Evolutionary conservation across 2,113 vertebrate genomes (phyloP).

Genomic region (Hirundichthys speculiger): DNA sequence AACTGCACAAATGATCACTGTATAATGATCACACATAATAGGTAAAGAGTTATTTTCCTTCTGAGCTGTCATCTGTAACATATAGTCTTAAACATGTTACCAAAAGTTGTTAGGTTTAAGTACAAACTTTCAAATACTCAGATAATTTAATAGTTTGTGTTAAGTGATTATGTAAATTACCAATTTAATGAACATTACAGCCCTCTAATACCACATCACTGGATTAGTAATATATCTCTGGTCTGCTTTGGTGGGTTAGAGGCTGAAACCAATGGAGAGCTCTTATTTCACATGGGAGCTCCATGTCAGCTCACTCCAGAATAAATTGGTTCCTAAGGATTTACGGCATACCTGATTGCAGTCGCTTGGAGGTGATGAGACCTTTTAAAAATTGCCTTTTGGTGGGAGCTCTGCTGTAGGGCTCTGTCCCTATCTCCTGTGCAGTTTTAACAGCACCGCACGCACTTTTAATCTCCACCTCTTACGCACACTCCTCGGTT

Average conservation of each 20-base stretch:
- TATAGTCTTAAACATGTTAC: background rate
- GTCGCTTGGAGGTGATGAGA: conserved; percentile 54
- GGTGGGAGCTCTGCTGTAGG: conserved; percentile 34
- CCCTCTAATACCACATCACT: background rate
- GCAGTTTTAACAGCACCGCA: conserved; percentile 34
- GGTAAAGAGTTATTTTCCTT: background rate
- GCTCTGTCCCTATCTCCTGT: conserved; percentile 17
- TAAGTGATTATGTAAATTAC: too few relatives aligned
- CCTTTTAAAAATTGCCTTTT: conserved; percentile 65
- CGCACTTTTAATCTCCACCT: conserved; percentile 30
- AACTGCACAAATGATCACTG: background rate
- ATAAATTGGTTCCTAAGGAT: conserved; percentile 65
- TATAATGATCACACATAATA: too few relatives aligned
- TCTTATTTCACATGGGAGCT: conserved; percentile 36
- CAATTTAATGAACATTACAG: too few relatives aligned
- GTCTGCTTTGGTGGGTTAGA: too few relatives aligned
- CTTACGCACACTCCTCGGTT: conserved; percentile 34
- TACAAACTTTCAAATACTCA: too few relatives aligned
- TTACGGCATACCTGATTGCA: conserved; percentile 58
- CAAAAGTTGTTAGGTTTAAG: too few relatives aligned
- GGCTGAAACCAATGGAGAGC: conserved; percentile 26
- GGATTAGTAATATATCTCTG: conserved; percentile 9
- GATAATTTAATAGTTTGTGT: background rate
- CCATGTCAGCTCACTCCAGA: conserved; percentile 36
- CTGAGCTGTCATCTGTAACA: background rate